phyloP scores from a whole-genome alignment of 2,113 vertebrate species.

The Cyprinus carpio region DNA sequence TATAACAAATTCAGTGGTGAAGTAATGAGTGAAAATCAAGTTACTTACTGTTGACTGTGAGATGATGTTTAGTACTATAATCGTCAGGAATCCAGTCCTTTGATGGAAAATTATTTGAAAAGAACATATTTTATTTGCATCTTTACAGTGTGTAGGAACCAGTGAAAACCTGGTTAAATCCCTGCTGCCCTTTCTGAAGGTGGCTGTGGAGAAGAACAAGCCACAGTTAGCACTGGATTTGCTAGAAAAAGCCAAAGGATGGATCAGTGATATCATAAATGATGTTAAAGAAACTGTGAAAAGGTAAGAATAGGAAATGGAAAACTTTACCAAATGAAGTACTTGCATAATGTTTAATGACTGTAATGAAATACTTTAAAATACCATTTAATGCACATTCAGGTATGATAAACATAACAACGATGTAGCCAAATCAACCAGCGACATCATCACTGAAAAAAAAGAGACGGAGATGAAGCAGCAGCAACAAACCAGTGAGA shows the following conservation, averaged over 20 bases:
- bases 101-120: too few relatives aligned
- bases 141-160: too few relatives aligned
- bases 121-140: too few relatives aligned
- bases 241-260: background rate
- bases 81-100: too few relatives aligned
- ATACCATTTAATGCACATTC: background rate
- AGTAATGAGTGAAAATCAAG: too few relatives aligned
- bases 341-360: background rate
- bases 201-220: too few relatives aligned
- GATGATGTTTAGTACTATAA: too few relatives aligned
- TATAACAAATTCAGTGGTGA: too few relatives aligned
- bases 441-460: constrained; percentile 17
- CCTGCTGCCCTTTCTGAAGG: too few relatives aligned
- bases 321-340: background rate
- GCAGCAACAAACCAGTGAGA: background rate
- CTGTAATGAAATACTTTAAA: background rate
- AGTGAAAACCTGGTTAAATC: too few relatives aligned
- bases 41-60: too few relatives aligned
- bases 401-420: background rate
- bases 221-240: too few relatives aligned
- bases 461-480: background rate
- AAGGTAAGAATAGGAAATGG: background rate
- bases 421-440: background rate
- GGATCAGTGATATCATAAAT: constrained; percentile 18
- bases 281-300: background rate